Evolutionary conservation across 1,140 invertebrate species (phyloP).

Genomic region (Sycophaga agraensis): DNA sequence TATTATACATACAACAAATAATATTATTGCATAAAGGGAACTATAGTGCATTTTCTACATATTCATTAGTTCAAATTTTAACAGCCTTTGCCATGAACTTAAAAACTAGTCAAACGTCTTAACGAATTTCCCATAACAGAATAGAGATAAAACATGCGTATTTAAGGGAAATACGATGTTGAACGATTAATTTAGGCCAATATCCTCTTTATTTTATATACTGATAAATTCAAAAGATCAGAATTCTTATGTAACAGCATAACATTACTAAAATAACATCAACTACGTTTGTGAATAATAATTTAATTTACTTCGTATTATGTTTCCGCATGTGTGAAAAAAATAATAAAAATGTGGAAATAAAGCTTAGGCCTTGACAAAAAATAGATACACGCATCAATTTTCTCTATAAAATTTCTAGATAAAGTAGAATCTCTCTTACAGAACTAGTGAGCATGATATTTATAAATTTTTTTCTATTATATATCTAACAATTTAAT

Average conservation of each 20-base stretch:
- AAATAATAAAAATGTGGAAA: conserved; percentile 17
- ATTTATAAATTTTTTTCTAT: conserved; percentile 27
- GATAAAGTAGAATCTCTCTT: conserved; percentile 14
- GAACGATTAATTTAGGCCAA: conserved; percentile 25
- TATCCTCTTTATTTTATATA: conserved; percentile 8
- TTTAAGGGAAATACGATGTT: background rate
- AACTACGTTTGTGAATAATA: background rate
- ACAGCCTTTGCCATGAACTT: conserved; percentile 26
- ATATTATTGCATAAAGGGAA: conserved; percentile 23
- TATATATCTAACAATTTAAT: conserved; percentile 10
- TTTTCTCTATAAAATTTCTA: conserved; percentile 12
- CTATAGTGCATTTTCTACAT: conserved; percentile 22
- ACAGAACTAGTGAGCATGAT: conserved; percentile 9
- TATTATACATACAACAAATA: conserved; percentile 29
- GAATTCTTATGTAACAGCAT: conserved; percentile 9
- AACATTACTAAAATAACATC: conserved; percentile 11
- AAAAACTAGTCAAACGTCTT: conserved; percentile 29
- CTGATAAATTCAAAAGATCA: conserved; percentile 14
- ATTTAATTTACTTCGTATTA: conserved; percentile 1
- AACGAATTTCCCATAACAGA: conserved; percentile 13
- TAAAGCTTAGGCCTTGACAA: conserved; percentile 24
- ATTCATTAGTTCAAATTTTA: conserved; percentile 19
- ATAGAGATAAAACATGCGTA: conserved; percentile 15
- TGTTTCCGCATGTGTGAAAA: conserved; percentile 19
- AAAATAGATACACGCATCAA: no score